A percentile compares a stretch with the other conserved stretches of the same genome.
Evolutionary conservation across 2,113 vertebrate genomes (phyloP).

Genomic region (Perognathus longimembris): DNA sequence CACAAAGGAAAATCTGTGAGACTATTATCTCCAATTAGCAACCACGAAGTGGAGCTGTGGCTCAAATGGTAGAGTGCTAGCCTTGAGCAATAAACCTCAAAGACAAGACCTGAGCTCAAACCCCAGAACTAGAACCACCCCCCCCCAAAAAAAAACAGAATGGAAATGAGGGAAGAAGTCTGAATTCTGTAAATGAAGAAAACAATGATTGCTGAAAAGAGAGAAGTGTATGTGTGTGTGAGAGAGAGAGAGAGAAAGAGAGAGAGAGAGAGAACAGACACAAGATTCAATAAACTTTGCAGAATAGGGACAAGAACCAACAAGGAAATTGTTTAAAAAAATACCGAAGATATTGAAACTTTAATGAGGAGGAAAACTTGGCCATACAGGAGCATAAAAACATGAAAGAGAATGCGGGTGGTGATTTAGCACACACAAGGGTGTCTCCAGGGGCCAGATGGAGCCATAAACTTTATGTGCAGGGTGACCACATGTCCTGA

Average conservation of each 20-base stretch:
- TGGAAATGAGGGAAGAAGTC: background rate
- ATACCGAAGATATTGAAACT: background rate
- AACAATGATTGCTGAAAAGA: background rate
- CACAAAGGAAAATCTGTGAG: too few species aligned
- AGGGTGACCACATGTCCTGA: slow-evolving; percentile 6
- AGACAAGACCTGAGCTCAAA: too few species aligned
- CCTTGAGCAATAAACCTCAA: too few species aligned
- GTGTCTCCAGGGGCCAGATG: background rate
- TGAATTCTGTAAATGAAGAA: slow-evolving; percentile 16
- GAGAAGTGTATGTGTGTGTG: too few species aligned
- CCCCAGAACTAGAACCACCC: too few species aligned
- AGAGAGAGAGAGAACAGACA: background rate
- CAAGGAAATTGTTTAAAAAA: background rate
- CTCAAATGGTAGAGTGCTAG: too few species aligned
- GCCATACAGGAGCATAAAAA: background rate
- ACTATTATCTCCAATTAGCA: too few species aligned
- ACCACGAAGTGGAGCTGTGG: too few species aligned
- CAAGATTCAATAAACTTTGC: background rate
- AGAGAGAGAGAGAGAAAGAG: too few species aligned
- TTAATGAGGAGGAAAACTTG: background rate
- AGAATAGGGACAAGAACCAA: background rate
- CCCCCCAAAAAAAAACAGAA: background rate
- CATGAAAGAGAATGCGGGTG: background rate
- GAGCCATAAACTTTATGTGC: background rate
- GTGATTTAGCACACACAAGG: background rate